Percentiles rank a stretch among this genome's conserved stretches.
Conservation (phyloP, 2,113 vertebrate species). For the Eudyptes chrysolophus region DNA sequence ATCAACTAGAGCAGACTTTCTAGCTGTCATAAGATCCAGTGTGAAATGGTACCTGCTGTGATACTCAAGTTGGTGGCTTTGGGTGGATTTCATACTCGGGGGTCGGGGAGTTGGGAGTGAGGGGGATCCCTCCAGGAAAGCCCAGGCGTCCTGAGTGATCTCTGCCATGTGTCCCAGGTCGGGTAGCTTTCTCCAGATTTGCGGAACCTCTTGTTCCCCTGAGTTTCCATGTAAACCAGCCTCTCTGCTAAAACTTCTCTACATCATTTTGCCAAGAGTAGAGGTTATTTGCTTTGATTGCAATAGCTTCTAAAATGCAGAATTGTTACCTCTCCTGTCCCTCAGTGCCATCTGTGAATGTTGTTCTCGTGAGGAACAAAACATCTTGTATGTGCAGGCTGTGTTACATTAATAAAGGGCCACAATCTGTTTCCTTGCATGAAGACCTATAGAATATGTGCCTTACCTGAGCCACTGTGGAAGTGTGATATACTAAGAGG, state of each 20-base stretch:
- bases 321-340: neutral
- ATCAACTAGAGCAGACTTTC: neutral
- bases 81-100: neutral
- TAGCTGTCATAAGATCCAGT: neutral
- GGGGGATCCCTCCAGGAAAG: neutral
- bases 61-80: neutral
- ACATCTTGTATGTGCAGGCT: neutral
- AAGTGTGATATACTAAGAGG: neutral
- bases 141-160: fast-evolving
- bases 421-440: neutral
- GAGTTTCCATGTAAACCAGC: neutral
- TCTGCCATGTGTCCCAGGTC: fast-evolving
- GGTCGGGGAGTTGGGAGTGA: neutral
- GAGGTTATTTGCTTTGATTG: neutral
- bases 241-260: neutral
- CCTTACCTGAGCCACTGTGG: neutral
- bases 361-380: neutral
- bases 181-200: neutral
- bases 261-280: neutral
- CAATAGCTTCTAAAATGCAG: neutral
- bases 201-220: neutral
- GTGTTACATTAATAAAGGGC: neutral
- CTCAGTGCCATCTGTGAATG: neutral
- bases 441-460: neutral
- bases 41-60: neutral